Evolutionary conservation across 2,113 vertebrate genomes (phyloP).

Genomic region (Axis porcinus): DNA sequence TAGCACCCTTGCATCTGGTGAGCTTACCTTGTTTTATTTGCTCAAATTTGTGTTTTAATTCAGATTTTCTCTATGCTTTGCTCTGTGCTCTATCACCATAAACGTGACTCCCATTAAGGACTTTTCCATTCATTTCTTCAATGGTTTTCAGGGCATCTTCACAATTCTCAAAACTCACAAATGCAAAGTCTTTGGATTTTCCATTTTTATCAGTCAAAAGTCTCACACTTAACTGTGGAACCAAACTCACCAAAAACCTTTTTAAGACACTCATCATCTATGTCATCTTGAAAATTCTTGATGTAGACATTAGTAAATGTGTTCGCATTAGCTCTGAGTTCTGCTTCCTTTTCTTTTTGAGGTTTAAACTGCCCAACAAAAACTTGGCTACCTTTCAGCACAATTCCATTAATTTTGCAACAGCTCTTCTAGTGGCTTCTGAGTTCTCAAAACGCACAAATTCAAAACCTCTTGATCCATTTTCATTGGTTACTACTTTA

Average conservation of each 20-base stretch:
- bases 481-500: slow-evolving; percentile 81
- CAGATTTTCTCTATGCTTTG: background rate
- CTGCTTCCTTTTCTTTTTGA: slow-evolving; percentile 92
- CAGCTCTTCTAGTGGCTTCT: slow-evolving; percentile 88
- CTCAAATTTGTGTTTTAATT: slow-evolving; percentile 32
- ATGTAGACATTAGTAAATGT: slow-evolving; percentile 96
- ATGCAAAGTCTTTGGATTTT: slow-evolving; percentile 94
- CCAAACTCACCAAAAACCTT: slow-evolving; percentile 93
- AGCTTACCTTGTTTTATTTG: background rate
- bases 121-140: background rate
- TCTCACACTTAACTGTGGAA: slow-evolving; percentile 85
- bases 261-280: slow-evolving; percentile 93
- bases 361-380: slow-evolving; percentile 96
- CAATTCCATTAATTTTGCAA: slow-evolving; percentile 90
- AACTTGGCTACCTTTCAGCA: slow-evolving; percentile 90
- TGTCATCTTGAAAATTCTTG: slow-evolving; percentile 74
- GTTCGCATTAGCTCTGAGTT: slow-evolving; percentile 91
- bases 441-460: slow-evolving; percentile 91
- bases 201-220: slow-evolving; percentile 87
- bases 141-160: slow-evolving; percentile 91
- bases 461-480: slow-evolving; percentile 88
- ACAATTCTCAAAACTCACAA: slow-evolving; percentile 93
- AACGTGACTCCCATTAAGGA: background rate
- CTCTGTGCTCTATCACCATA: background rate
- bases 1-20: background rate